Conservation (phyloP, 2,888 invertebrate species). For the Caenorhabditis sp. region DNA sequence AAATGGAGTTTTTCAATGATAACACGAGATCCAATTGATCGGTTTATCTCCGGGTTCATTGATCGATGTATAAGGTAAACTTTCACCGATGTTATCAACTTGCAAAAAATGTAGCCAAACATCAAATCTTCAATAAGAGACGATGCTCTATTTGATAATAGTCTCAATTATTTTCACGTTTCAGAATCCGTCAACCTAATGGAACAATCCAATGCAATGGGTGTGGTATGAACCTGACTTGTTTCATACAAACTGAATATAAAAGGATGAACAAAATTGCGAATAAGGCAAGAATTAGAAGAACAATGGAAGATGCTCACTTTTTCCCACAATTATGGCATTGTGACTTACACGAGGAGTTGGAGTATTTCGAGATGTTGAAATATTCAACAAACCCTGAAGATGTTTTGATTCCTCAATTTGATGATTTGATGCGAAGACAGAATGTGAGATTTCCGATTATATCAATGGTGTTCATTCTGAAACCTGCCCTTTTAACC, state of each 20-base stretch:
- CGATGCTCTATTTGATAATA: not conserved
- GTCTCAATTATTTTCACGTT: not conserved
- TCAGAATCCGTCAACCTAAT: not conserved
- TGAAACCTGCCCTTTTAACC: no score
- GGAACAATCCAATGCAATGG: constrained; percentile 49
- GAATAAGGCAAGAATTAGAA: constrained; percentile 12
- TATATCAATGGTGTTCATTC: no score
- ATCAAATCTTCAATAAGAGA: no score
- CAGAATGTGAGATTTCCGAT: constrained; percentile 29
- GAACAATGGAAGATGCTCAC: constrained; percentile 52
- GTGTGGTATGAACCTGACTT: constrained; percentile 58
- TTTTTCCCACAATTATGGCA: constrained; percentile 62
- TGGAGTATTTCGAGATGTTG: constrained; percentile 29
- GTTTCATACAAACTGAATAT: constrained; percentile 57
- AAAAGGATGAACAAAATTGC: constrained; percentile 41
- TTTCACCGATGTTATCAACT: no score
- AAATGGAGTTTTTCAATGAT: constrained; percentile 48
- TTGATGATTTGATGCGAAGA: constrained; percentile 21
- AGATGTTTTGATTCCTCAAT: constrained; percentile 19
- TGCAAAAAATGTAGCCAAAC: no score
- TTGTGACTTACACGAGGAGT: constrained; percentile 30
- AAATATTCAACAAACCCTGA: constrained; percentile 40
- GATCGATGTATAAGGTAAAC: constrained; percentile 57
- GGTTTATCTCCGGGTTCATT: constrained; percentile 58
- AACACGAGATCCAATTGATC: constrained; percentile 54